Conservation (phyloP, 2,113 vertebrate species). For the Cromileptes altivelis region DNA sequence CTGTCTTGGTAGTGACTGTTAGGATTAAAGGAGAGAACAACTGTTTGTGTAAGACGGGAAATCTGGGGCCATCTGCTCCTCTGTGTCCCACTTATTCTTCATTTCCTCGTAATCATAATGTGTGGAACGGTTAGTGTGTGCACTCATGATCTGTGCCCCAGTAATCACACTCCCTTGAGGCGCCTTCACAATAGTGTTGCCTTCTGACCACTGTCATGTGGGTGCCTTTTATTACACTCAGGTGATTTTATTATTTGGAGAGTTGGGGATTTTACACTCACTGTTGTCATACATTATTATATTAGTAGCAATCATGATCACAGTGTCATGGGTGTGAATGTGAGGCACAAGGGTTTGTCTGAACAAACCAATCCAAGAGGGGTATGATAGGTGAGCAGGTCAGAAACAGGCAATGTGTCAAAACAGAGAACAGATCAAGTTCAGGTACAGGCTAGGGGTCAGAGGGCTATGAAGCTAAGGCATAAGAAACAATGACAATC, state of each 20-base stretch:
- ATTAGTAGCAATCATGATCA: neutral
- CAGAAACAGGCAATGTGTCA: too few relatives aligned
- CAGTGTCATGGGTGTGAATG: neutral
- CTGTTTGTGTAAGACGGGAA: neutral
- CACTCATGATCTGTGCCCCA: neutral
- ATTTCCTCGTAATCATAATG: neutral
- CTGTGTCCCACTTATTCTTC: neutral
- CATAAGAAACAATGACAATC: neutral
- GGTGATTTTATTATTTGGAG: neutral
- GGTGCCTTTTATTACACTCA: neutral
- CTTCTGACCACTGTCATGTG: too few relatives aligned
- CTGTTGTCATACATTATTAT: neutral
- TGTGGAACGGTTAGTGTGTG: neutral
- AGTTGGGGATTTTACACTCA: neutral
- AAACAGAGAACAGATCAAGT: too few relatives aligned
- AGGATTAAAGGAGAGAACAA: neutral
- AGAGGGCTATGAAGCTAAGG: too few relatives aligned
- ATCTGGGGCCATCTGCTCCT: constrained; percentile 30
- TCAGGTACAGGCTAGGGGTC: too few relatives aligned
- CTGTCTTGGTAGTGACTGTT: neutral
- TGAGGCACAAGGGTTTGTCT: neutral
- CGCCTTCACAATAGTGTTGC: neutral
- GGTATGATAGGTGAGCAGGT: too few relatives aligned
- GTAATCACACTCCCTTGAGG: neutral
- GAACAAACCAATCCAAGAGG: too few relatives aligned